Conservation (phyloP, 2,113 vertebrate genomes). For the Callionymus lyra region DNA sequence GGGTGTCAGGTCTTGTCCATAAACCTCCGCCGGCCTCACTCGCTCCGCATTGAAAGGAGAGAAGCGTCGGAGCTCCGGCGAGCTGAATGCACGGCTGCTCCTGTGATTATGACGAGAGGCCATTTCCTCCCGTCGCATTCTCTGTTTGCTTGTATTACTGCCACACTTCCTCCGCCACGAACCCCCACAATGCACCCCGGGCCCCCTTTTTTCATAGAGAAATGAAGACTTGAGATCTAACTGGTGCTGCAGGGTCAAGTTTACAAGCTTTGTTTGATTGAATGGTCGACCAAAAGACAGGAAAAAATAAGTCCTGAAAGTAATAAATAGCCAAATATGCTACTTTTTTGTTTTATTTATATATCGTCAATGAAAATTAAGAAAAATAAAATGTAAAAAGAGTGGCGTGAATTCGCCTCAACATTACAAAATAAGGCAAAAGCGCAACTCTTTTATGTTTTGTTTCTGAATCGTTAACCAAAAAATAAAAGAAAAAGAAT, state of each 20-base stretch:
- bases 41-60: constrained; percentile 30
- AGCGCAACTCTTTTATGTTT: no score
- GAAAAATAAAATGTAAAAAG: no score
- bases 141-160: constrained; percentile 54
- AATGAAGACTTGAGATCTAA: constrained; percentile 12
- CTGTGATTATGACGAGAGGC: constrained; percentile 28
- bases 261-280: neutral
- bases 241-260: neutral
- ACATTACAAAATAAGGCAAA: no score
- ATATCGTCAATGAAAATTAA: no score
- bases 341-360: no score
- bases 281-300: no score
- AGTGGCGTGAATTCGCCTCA: no score
- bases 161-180: constrained; percentile 39
- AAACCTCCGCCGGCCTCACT: constrained; percentile 29
- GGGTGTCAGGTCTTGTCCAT: constrained; percentile 44
- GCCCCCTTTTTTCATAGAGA: constrained; percentile 22
- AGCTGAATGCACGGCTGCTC: constrained; percentile 46
- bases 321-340: no score
- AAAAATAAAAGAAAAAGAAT: no score
- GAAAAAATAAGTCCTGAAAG: no score
- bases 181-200: constrained; percentile 9
- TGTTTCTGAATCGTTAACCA: no score
- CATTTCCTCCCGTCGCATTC: constrained; percentile 50
- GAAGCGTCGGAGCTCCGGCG: constrained; percentile 22